phyloP scores from a whole-genome alignment of 2,888 invertebrate genomes.

The Rhogogaster chlorosoma region DNA sequence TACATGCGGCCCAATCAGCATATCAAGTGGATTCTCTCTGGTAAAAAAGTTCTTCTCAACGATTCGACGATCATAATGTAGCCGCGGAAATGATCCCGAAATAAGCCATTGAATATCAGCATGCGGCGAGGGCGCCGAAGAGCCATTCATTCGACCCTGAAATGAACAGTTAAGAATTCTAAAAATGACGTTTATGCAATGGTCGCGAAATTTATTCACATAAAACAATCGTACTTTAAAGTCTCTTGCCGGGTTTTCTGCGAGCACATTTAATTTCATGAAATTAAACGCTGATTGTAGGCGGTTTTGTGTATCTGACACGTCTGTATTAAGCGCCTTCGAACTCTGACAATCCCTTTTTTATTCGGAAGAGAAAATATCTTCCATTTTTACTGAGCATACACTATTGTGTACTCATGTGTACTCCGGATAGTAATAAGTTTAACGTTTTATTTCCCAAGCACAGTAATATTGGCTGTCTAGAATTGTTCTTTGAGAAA shows the following conservation, averaged over 20 bases:
- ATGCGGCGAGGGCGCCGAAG: background rate
- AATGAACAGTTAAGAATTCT: background rate
- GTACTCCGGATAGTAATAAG: background rate
- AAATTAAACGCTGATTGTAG: background rate
- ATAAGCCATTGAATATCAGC: conserved; percentile 7
- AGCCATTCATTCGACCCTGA: background rate
- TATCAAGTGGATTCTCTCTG: background rate
- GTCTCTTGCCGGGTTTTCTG: background rate
- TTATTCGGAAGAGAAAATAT: background rate
- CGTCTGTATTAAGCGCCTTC: background rate
- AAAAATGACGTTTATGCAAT: background rate
- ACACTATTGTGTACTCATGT: background rate
- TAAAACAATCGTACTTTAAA: background rate
- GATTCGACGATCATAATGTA: background rate
- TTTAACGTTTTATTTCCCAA: background rate
- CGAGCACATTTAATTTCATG: background rate
- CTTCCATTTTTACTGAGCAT: background rate
- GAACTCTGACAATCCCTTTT: background rate
- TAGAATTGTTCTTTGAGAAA: background rate
- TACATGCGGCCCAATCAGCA: background rate
- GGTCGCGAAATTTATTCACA: background rate
- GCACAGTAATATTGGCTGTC: background rate
- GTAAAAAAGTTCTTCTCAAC: background rate
- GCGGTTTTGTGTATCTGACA: background rate
- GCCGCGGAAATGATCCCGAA: background rate